These are phyloP conservation scores for Aphelocoma californica DNA, from an alignment of 2,797 vertebrate species.

Conservation along the genomic window DNA sequence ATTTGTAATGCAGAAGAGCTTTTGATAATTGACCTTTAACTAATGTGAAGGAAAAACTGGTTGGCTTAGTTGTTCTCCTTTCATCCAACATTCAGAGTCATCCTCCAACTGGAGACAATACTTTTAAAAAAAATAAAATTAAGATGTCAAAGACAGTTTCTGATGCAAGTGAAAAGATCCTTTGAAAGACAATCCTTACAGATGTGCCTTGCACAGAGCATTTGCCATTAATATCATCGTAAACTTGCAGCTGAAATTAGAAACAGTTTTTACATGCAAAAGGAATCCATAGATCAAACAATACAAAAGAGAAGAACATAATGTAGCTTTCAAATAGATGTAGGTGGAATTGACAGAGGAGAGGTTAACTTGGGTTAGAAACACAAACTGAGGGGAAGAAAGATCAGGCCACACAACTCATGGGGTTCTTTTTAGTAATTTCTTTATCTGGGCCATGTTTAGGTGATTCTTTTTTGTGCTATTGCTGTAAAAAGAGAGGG, in stretches of 20 bases:
- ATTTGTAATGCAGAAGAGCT: conserved; percentile 4
- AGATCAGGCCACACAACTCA: neutral
- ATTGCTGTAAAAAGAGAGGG: neutral
- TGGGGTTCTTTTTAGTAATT: neutral
- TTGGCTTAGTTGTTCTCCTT: conserved; percentile 8
- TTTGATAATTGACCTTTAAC: conserved; percentile 22
- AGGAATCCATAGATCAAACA: conserved; percentile 31
- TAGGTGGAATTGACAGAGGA: neutral
- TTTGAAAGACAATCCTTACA: conserved; percentile 35
- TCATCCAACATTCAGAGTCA: neutral
- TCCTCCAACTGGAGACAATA: conserved; percentile 3
- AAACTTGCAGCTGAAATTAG: conserved; percentile 50
- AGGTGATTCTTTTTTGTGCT: neutral
- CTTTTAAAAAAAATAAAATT: neutral
- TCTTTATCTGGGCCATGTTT: neutral
- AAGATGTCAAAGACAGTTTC: conserved; percentile 19
- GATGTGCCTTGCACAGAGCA: conserved; percentile 15
- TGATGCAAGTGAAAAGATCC: neutral
- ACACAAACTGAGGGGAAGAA: neutral
- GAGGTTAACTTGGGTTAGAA: conserved; percentile 21
- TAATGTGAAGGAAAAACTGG: neutral
- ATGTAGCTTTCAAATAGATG: conserved; percentile 14
- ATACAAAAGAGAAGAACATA: conserved; percentile 12
- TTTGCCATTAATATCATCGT: conserved; percentile 33
- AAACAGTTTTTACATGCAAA: conserved; percentile 41